Percentiles rank a stretch among this genome's conserved stretches.
Conservation (phyloP, 1,140 invertebrate species). For the Apis laboriosa region DNA sequence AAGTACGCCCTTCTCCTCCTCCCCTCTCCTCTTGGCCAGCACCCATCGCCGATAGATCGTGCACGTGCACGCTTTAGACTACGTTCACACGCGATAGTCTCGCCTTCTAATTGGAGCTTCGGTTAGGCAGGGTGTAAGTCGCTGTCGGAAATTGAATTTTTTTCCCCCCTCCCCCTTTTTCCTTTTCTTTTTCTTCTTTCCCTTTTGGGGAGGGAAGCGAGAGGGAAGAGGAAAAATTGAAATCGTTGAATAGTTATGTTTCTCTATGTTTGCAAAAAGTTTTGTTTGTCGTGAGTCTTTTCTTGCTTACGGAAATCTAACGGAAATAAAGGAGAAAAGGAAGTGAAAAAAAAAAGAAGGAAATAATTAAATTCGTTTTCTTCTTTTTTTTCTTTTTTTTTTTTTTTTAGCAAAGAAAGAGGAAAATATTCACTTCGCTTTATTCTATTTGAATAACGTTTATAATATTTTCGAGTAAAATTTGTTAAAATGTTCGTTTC, state of each 20-base stretch:
- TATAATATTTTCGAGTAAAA: too few species aligned
- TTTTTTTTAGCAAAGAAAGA: too few species aligned
- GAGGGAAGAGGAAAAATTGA: not conserved
- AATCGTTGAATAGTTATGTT: not conserved
- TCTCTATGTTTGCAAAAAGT: too few species aligned
- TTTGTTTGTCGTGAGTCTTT: not conserved
- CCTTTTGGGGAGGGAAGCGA: not conserved
- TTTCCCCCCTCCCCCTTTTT: too few species aligned
- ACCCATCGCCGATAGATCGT: not conserved
- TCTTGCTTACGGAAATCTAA: not conserved
- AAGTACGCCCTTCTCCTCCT: constrained; percentile 4
- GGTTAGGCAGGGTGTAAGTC: not conserved
- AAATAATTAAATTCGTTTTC: too few species aligned
- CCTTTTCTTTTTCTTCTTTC: not conserved
- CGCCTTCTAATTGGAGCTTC: constrained; percentile 34
- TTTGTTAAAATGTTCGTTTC: too few species aligned
- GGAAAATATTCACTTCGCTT: too few species aligned
- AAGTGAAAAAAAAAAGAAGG: too few species aligned
- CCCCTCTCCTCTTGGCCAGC: not conserved
- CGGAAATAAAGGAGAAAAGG: too few species aligned
- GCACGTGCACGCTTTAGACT: constrained; percentile 4
- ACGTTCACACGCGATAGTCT: constrained; percentile 8
- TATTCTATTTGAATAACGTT: too few species aligned
- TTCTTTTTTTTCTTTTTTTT: too few species aligned
- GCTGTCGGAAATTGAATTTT: not conserved